phyloP scores from a whole-genome alignment of 1,140 invertebrate species.

The Solenopsis fugax region DNA sequence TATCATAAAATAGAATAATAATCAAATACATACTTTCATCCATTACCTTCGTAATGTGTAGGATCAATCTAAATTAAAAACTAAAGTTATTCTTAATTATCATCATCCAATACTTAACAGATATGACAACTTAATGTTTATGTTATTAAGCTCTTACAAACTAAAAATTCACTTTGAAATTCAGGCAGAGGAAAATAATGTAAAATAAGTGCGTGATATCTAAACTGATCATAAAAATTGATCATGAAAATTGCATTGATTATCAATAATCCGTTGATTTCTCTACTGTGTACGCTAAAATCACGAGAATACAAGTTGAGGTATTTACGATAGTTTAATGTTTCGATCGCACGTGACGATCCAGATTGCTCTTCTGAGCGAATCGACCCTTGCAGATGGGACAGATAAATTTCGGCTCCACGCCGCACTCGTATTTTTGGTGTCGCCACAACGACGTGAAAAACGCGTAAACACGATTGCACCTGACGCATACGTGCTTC shows the following conservation, averaged over 20 bases:
- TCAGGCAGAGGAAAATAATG: neutral
- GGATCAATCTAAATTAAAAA: neutral
- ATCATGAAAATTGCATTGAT: neutral
- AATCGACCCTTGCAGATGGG: slow-evolving; percentile 83
- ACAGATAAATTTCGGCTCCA: slow-evolving; percentile 87
- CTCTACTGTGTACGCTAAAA: neutral
- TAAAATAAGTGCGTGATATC: neutral
- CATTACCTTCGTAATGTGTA: neutral
- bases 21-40: neutral
- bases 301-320: neutral
- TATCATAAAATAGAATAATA: neutral
- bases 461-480: slow-evolving; percentile 85
- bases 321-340: slow-evolving; percentile 65
- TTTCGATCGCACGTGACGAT: slow-evolving; percentile 81
- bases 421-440: slow-evolving; percentile 88
- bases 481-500: slow-evolving; percentile 85
- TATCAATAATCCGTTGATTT: too few relatives aligned
- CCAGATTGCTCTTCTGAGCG: slow-evolving; percentile 86
- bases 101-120: neutral
- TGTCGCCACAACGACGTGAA: slow-evolving; percentile 87
- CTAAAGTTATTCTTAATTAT: neutral
- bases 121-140: neutral
- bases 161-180: neutral
- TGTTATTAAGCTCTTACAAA: neutral
- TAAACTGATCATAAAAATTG: neutral